phyloP scores from a whole-genome alignment of 2,797 vertebrate species.

The Hippoglossus hippoglossus region DNA sequence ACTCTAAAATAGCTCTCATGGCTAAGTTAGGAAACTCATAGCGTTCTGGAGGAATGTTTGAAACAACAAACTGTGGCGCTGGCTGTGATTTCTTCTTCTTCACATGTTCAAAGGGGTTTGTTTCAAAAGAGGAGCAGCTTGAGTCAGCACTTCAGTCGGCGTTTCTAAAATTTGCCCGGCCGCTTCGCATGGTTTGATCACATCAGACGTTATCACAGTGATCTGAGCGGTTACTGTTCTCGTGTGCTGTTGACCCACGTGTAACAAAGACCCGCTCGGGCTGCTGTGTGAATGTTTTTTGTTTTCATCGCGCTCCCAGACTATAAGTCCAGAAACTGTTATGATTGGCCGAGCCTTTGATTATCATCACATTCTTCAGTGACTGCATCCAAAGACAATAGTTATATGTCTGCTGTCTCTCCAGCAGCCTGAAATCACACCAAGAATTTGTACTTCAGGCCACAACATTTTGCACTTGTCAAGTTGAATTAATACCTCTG shows the following conservation, averaged over 20 bases:
- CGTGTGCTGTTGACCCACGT: constrained; percentile 53
- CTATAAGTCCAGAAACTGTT: constrained; percentile 62
- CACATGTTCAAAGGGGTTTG: constrained; percentile 63
- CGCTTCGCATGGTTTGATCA: constrained; percentile 59
- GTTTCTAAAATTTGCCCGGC: constrained; percentile 45
- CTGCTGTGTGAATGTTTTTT: constrained; percentile 60
- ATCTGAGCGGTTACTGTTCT: constrained; percentile 58
- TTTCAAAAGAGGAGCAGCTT: constrained; percentile 54
- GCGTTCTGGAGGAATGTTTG: constrained; percentile 79
- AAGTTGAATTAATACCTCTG: constrained; percentile 49
- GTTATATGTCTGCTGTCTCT: constrained; percentile 58
- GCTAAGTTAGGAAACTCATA: constrained; percentile 81
- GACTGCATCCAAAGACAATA: constrained; percentile 65
- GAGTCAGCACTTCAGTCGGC: constrained; percentile 57
- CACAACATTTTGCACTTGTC: constrained; percentile 59
- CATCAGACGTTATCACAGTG: constrained; percentile 63
- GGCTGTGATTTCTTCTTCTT: constrained; percentile 69
- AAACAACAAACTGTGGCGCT: constrained; percentile 77
- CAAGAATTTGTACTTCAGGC: constrained; percentile 59
- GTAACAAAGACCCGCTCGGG: constrained; percentile 45
- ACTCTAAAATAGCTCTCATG: constrained; percentile 82
- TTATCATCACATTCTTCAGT: constrained; percentile 63
- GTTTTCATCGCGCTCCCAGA: constrained; percentile 63
- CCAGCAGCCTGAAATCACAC: constrained; percentile 59
- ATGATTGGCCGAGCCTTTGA: constrained; percentile 57